Evolutionary conservation across 2,888 invertebrate genomes (phyloP), one percentile per base, ranked within the genome.

Genomic region (Cerceris rybyensis): DNA sequence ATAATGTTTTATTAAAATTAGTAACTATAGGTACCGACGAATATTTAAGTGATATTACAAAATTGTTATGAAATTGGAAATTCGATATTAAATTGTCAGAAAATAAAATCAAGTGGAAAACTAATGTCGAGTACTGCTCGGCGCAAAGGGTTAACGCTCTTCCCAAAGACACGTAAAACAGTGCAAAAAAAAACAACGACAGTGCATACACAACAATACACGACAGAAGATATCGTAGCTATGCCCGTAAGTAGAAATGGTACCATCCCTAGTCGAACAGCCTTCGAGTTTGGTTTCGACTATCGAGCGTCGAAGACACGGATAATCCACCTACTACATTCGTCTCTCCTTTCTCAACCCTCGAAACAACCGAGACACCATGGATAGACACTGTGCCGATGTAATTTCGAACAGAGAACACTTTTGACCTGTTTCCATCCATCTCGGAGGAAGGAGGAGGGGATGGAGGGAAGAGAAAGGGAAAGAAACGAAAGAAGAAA

Each of bases 171-270:
- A 70, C 61, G 17, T 7, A 2, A 55, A 16, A 54, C 16, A 9
- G 9, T 11, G 43, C 16, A n/a, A 9, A 13, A n/a, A 9, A 13
- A 46, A 14, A 69, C 14, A 14, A 2, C 8, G 14, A 13, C n/a
- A 58, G 39, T 58, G 28, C 17, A 67, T n/a, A 75, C n/a, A 54
- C 17, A 52, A 72, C 69, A 57, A 17, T 42, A 59, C 41, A 71
- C 58, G 41, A 70, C 65, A 83, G 82, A 80, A 80, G 71, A 80
- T 79, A 81, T 78, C 72, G 80, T 86, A 86, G 81, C 71, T 83
- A 75, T 78, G 76, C 80, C 82, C 81, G 75, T 80, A 73, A 72
- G 70, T 82, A 85, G 82, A 80, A 70, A 71, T 61, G 78, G 79
- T 65, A 60, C 67, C 64, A 77, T 57, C 72, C 76, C 73, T 69